Evolutionary conservation across 2,797 vertebrate genomes (phyloP), one percentile per base, ranked within the genome.

Genomic region (Acestrorhynchus altus): DNA sequence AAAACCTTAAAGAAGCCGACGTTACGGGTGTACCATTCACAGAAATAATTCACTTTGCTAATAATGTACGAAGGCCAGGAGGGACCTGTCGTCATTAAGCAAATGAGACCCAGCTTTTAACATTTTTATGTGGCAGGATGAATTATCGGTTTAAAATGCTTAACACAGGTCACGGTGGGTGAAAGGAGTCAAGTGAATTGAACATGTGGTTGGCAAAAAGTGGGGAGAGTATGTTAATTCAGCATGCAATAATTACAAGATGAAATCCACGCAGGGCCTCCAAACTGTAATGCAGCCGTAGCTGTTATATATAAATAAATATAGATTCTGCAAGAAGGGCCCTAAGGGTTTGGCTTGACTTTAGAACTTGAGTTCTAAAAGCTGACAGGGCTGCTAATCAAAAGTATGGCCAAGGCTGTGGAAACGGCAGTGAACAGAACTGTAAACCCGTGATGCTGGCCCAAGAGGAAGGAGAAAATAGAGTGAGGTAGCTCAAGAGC

Each of bases 321-420:
- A 80, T 44, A 77, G 69, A 52, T 51, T 51, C 60, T 72, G 65
- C 74, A 74, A 77, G 73, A 74, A 70, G 73, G 35, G 70, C 74
- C 83, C 80, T 13, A 12, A 84, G 77, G 83, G 70, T 74, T 77
- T 72, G 22, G 51, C 71, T 80, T 46, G 68, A 74, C 72, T 82
- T n/a, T 71, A 65, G 60, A 82, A 77, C 64, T 26, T 2, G 8
- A 65, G 69, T 68, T 68, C 76, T 77, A 60, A 77, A 75, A 81
- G 78, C 73, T 84, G 81, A 82, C 83, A 80, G 74, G 59, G 60
- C 71, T 75, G 76, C 83, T 80, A 81, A 82, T 80, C 77, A 84
- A 73, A 82, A 80, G 66, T 73, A 72, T 59, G 59, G 75, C 72
- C 64, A 65, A 78, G 44, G 71, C 80, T 40, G 71, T 51, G 68